These are phyloP conservation scores for Odontomachus brunneus DNA, from an alignment of 1,140 invertebrate species.

Conservation along the genomic window DNA sequence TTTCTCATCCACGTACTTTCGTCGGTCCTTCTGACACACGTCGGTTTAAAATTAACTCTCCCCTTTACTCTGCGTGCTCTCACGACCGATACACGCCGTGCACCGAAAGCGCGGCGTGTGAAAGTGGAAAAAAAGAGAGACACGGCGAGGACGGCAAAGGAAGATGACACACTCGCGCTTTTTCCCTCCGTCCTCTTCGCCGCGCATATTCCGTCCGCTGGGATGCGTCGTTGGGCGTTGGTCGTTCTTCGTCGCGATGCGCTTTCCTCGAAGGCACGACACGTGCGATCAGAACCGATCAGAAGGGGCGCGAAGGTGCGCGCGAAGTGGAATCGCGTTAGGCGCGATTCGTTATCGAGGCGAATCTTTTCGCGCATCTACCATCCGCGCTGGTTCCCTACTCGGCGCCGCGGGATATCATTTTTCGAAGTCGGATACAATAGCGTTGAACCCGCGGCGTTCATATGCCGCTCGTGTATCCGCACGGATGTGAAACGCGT, in stretches of 20 bases:
- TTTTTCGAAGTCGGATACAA: constrained; percentile 23
- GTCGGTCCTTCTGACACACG: constrained; percentile 44
- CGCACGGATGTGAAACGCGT: background rate
- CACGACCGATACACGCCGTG: constrained; percentile 38
- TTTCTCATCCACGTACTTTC: too few species aligned
- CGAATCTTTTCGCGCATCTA: too few species aligned
- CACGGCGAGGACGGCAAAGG: background rate
- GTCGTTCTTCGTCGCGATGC: background rate
- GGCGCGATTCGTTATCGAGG: background rate
- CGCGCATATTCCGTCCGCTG: background rate
- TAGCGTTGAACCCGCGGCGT: background rate
- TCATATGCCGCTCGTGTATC: background rate
- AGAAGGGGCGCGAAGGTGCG: too few species aligned
- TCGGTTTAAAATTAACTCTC: constrained; percentile 69
- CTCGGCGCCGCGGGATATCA: constrained; percentile 1
- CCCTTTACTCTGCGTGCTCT: constrained; percentile 32
- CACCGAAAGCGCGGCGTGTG: constrained; percentile 1
- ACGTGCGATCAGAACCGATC: background rate
- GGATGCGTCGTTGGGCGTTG: too few species aligned
- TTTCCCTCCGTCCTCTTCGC: background rate
- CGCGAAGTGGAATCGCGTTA: background rate
- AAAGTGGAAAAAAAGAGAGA: constrained; percentile 16
- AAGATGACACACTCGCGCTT: background rate
- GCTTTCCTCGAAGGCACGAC: background rate
- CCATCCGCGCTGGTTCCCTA: too few species aligned